Conservation (phyloP, 2,797 vertebrate genomes). For the Tachyglossus aculeatus region DNA sequence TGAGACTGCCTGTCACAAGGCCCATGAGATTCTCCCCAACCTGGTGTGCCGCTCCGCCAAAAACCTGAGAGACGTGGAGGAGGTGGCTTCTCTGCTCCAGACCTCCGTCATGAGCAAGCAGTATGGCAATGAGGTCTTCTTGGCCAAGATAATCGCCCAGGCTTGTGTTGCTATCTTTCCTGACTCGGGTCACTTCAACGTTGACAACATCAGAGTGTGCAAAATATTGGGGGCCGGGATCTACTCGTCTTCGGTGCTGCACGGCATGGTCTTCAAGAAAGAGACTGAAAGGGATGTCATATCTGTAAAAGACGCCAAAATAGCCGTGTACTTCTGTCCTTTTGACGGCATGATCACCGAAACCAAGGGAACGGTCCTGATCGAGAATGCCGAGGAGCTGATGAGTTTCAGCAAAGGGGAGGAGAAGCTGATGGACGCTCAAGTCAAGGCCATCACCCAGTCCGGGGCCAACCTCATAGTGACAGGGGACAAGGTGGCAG, state of each 20-base stretch:
- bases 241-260: slow-evolving; percentile 88
- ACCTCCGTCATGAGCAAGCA: slow-evolving; percentile 96
- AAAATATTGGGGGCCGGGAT: slow-evolving; percentile 96
- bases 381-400: slow-evolving; percentile 92
- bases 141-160: slow-evolving; percentile 90
- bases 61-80: slow-evolving; percentile 86
- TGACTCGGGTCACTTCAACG: slow-evolving; percentile 92
- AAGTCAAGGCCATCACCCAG: slow-evolving; percentile 91
- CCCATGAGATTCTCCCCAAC: slow-evolving; percentile 90
- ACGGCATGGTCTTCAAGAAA: slow-evolving; percentile 99
- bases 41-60: slow-evolving; percentile 90
- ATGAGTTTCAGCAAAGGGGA: slow-evolving; percentile 97
- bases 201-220: slow-evolving; percentile 95
- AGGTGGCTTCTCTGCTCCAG: slow-evolving; percentile 84
- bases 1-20: slow-evolving; percentile 90
- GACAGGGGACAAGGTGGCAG: slow-evolving; percentile 97
- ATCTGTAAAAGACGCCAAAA: slow-evolving; percentile 94
- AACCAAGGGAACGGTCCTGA: slow-evolving; percentile 96
- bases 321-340: slow-evolving; percentile 94
- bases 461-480: slow-evolving; percentile 90
- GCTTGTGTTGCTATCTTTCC: slow-evolving; percentile 95
- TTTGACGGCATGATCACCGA: slow-evolving; percentile 96
- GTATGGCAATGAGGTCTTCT: slow-evolving; percentile 90
- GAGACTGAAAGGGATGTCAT: slow-evolving; percentile 94
- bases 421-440: slow-evolving; percentile 93